phyloP scores from a whole-genome alignment of 2,113 vertebrate species.

The Hippocampus guttulatus region DNA sequence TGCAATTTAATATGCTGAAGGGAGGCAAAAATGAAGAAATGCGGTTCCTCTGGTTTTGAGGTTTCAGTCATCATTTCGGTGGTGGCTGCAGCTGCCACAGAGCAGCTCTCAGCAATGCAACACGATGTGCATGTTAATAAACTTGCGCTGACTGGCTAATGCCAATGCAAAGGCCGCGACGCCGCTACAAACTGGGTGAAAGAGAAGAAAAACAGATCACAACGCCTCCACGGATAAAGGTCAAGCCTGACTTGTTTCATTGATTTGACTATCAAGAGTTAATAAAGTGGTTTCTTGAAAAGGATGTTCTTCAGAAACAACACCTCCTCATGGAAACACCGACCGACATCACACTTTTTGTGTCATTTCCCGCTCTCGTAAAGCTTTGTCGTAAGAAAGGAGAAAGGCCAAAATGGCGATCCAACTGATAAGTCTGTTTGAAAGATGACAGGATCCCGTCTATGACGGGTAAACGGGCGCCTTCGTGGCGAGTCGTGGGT shows the following conservation, averaged over 20 bases:
- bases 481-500: not conserved
- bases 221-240: not conserved
- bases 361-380: not conserved
- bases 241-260: not conserved
- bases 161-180: slow-evolving; percentile 38
- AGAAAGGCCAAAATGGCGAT: not conserved
- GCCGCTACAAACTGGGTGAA: slow-evolving; percentile 47
- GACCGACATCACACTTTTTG: not conserved
- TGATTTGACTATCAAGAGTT: not conserved
- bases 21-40: slow-evolving; percentile 23
- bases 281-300: not conserved
- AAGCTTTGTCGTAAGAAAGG: not conserved
- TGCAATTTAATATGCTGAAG: slow-evolving; percentile 30
- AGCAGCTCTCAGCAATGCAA: slow-evolving; percentile 51
- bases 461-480: not conserved
- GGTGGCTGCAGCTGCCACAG: slow-evolving; percentile 53
- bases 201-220: not conserved
- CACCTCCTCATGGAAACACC: not conserved
- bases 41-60: slow-evolving; percentile 37
- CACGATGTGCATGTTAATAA: slow-evolving; percentile 64
- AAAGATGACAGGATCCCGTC: not conserved
- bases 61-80: slow-evolving; percentile 31
- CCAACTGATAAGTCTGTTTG: not conserved
- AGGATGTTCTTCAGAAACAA: not conserved
- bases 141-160: slow-evolving; percentile 37